Base-by-base conservation (phyloP, 2,797 vertebrate genomes). In the Argya squamiceps region DNA sequence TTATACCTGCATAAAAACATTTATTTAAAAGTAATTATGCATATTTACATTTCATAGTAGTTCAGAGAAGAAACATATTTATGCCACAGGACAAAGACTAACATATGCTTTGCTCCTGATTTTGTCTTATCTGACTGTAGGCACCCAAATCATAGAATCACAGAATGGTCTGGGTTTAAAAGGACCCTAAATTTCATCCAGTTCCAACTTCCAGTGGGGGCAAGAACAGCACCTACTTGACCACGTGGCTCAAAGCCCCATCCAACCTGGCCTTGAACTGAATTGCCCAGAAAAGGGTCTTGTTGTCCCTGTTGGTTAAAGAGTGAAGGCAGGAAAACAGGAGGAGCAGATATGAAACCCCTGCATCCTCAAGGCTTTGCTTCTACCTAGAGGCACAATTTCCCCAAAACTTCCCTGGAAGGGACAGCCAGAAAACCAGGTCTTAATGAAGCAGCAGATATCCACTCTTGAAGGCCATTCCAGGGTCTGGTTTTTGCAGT, bases 21-120 rank as follows among this genome's bases (percentile, higher is more conserved):
- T 67, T 67, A 20, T 88, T 88, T 86, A 68, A 81, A 91, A 90
- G 56, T 23, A 91, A 73, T 86, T 90, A 73, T 29, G 27, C 1
- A 1, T 27, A 53, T 71, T 60, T 74, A 12, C 47, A 71, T 81
- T 81, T 77, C 58, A 85, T 30, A 78, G 11, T 18, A 37, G 60
- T 41, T 78, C 32, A 49, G 39, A 81, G 32, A 64, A 63, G 16
- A 64, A 86, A 32, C 0, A 1, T 29, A 27, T 60, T 60, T 77
- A 23, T 68, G 27, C 9, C 19, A 41, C 22, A 53, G 34, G 5
- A 32, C 46, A 74, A 83, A 89, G 26, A 11, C 27, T 88, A 49
- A 7, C 15, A 29, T 1, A 1, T 46, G 10, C 15, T 60, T 92
- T 68, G 18, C 29, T 82, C 12, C 49, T 64, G 20, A 6, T 60